Evolutionary conservation across 1,140 invertebrate genomes (phyloP).

Genomic region (Atopsyche davidsoni): DNA sequence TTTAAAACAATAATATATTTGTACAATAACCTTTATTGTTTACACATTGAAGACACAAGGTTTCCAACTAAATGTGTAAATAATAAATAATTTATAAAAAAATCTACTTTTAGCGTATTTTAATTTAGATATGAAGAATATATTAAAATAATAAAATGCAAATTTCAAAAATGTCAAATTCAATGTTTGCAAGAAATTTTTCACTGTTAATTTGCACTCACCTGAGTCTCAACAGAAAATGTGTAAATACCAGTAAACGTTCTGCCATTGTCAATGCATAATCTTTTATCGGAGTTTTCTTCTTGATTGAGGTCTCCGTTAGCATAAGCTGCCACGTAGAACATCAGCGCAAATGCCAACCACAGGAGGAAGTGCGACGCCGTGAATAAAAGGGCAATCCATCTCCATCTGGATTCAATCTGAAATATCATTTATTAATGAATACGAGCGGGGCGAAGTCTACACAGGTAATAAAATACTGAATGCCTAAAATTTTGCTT

Average conservation of each 20-base stretch:
- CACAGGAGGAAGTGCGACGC: slow-evolving; percentile 40
- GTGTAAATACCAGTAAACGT: slow-evolving; percentile 46
- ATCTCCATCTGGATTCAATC: slow-evolving; percentile 47
- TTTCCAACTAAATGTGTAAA: no score
- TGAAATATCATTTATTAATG: slow-evolving; percentile 21
- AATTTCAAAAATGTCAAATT: no score
- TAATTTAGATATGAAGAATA: no score
- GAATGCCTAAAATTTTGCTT: background rate
- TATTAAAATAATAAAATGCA: no score
- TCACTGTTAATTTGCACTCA: no score
- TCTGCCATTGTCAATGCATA: slow-evolving; percentile 37
- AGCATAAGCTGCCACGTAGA: slow-evolving; percentile 39
- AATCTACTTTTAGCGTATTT: no score
- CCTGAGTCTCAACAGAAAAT: slow-evolving; percentile 50
- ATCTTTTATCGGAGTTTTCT: slow-evolving; percentile 34
- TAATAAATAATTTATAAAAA: no score
- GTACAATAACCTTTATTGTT: no score
- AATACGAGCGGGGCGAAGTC: background rate
- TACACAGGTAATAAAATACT: background rate
- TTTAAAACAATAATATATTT: no score
- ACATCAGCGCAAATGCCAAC: slow-evolving; percentile 40
- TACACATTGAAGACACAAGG: no score
- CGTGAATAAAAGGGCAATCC: slow-evolving; percentile 41
- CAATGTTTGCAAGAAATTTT: no score
- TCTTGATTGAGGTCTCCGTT: slow-evolving; percentile 45